These are phyloP conservation scores for Aleiodes testaceus DNA, from an alignment of 2,888 invertebrate species.

Conservation along the genomic window DNA sequence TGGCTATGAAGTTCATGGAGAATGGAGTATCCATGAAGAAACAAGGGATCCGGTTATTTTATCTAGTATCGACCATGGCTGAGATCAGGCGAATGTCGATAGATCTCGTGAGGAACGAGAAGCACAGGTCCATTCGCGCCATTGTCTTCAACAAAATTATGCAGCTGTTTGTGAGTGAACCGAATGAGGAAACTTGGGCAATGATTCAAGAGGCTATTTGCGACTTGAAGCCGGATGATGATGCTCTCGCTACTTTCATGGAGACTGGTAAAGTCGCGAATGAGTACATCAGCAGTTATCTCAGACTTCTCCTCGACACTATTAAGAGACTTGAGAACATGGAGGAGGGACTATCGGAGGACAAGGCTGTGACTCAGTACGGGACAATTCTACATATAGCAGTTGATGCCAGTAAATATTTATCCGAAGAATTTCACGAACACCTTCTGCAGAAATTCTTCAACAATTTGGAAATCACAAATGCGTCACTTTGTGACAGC, in stretches of 20 bases:
- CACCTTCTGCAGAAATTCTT: conserved; percentile 56
- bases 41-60: conserved; percentile 62
- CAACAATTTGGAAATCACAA: conserved; percentile 38
- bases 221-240: conserved; percentile 50
- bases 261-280: conserved; percentile 35
- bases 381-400: not conserved
- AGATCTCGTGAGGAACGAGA: conserved; percentile 51
- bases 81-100: conserved; percentile 48
- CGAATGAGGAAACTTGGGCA: conserved; percentile 52
- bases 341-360: not conserved
- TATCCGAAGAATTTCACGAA: conserved; percentile 56
- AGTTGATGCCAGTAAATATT: conserved; percentile 20
- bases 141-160: conserved; percentile 51
- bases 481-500: not conserved
- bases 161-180: conserved; percentile 52
- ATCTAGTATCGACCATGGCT: conserved; percentile 48
- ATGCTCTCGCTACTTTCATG: conserved; percentile 34
- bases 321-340: conserved; percentile 44
- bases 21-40: conserved; percentile 62
- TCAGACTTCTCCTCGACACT: conserved; percentile 43
- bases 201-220: conserved; percentile 50
- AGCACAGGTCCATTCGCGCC: conserved; percentile 58
- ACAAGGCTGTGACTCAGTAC: not conserved
- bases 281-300: conserved; percentile 53
- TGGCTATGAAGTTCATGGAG: conserved; percentile 51